Conservation (phyloP, 2,888 invertebrate species). For the Rhorus exstirpatorius region DNA sequence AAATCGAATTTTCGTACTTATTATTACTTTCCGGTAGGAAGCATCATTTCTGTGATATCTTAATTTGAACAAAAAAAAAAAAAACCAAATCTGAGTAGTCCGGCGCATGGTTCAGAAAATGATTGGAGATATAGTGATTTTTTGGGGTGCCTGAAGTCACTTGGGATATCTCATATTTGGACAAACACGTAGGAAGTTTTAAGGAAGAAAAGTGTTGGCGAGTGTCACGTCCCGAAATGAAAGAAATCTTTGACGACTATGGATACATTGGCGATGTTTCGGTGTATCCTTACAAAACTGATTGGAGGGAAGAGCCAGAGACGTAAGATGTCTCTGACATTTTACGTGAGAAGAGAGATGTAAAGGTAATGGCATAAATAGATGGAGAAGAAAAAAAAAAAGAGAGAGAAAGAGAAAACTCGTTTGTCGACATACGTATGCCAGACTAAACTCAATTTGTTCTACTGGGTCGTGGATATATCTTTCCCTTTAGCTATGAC, state of each 20-base stretch:
- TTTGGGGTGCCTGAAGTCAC: too few species aligned
- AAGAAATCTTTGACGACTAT: not conserved
- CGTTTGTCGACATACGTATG: conserved; percentile 15
- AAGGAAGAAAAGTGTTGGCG: not conserved
- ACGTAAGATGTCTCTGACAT: too few species aligned
- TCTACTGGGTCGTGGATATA: conserved; percentile 22
- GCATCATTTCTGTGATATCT: too few species aligned
- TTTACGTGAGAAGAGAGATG: not conserved
- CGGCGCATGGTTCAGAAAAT: too few species aligned
- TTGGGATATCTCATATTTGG: too few species aligned
- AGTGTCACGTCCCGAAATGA: not conserved
- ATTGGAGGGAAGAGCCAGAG: not conserved
- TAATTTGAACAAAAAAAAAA: too few species aligned
- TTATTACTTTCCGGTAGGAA: too few species aligned
- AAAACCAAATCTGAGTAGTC: too few species aligned
- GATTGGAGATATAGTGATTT: too few species aligned
- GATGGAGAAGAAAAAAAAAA: conserved; percentile 9
- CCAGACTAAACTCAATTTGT: conserved; percentile 57
- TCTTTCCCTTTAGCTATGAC: not conserved
- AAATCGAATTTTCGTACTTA: too few species aligned
- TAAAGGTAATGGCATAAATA: conserved; percentile 15
- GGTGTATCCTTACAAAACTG: not conserved
- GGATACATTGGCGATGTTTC: not conserved
- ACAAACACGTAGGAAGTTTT: not conserved
- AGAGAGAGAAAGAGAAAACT: conserved; percentile 21